Conservation (phyloP, 1,140 invertebrate genomes). For the Drosophila neocordata region DNA sequence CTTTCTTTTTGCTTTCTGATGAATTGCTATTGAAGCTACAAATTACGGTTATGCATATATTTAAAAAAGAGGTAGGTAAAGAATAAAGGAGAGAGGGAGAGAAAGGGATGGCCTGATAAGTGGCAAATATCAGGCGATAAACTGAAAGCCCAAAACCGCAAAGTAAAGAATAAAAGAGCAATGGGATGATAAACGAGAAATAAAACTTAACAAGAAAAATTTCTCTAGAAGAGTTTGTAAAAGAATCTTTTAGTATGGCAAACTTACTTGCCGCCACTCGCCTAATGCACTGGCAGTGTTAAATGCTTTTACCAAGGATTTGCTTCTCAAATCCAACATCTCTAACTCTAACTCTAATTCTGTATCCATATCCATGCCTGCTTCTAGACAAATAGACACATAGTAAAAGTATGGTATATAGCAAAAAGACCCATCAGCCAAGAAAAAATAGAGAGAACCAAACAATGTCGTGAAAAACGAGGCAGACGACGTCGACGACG, state of each 20-base stretch:
- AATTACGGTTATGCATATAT: conserved; percentile 72
- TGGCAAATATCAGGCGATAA: conserved; percentile 71
- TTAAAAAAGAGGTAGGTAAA: conserved; percentile 20
- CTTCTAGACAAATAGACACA: conserved; percentile 32
- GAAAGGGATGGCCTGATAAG: neutral
- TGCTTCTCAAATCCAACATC: conserved; percentile 59
- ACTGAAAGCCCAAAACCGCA: conserved; percentile 73
- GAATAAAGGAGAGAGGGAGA: neutral
- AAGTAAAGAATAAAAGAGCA: conserved; percentile 48
- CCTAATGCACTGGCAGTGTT: conserved; percentile 73
- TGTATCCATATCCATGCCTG: conserved; percentile 12
- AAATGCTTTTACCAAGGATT: conserved; percentile 81
- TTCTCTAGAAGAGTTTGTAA: neutral
- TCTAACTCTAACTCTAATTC: conserved; percentile 14
- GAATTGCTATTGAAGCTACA: conserved; percentile 72
- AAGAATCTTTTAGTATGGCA: conserved; percentile 21
- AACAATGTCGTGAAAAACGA: conserved; percentile 72
- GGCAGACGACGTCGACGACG: conserved; percentile 41
- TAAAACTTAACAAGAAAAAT: conserved; percentile 47
- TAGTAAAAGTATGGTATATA: neutral
- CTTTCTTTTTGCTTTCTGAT: conserved; percentile 51
- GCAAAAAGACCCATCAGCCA: conserved; percentile 23
- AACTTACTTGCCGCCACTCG: conserved; percentile 20
- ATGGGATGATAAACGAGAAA: conserved; percentile 1
- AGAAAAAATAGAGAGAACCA: conserved; percentile 17